These are phyloP conservation scores for Ailurus styani DNA, from an alignment of 2,113 vertebrate genomes.

Conservation along the genomic window DNA sequence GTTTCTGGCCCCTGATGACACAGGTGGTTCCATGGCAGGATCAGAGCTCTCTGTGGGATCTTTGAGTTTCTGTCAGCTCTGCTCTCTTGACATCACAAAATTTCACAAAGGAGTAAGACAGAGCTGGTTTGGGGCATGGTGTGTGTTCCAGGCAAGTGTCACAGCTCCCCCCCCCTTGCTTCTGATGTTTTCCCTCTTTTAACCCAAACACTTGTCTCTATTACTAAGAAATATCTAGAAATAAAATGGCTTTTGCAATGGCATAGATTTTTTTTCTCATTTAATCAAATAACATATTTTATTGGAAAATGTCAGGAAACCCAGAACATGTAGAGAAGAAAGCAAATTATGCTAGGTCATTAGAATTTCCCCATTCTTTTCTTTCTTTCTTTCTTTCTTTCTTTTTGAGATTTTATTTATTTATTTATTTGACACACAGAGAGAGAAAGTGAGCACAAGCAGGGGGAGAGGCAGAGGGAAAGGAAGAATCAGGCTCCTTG, in stretches of 20 bases:
- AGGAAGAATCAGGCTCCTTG: no score
- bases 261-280: neutral
- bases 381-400: neutral
- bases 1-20: neutral
- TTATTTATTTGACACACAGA: no score
- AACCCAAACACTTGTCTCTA: neutral
- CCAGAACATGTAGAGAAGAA: neutral
- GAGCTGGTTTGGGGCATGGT: neutral
- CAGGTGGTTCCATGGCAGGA: neutral
- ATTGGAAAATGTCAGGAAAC: neutral
- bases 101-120: neutral
- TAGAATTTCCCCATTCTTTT: neutral
- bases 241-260: neutral
- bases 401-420: no score
- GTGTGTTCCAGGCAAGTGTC: neutral
- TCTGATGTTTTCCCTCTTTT: neutral
- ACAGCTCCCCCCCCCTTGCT: neutral
- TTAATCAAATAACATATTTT: neutral
- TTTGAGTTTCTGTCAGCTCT: neutral
- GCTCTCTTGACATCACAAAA: neutral
- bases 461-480: no score
- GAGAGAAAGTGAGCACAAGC: no score
- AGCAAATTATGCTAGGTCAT: neutral
- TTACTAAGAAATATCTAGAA: neutral
- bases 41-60: neutral